Evolutionary conservation across 2,888 invertebrate species (phyloP), one percentile per base, ranked within the genome.

Genomic region (Frankliniella intonsa): DNA sequence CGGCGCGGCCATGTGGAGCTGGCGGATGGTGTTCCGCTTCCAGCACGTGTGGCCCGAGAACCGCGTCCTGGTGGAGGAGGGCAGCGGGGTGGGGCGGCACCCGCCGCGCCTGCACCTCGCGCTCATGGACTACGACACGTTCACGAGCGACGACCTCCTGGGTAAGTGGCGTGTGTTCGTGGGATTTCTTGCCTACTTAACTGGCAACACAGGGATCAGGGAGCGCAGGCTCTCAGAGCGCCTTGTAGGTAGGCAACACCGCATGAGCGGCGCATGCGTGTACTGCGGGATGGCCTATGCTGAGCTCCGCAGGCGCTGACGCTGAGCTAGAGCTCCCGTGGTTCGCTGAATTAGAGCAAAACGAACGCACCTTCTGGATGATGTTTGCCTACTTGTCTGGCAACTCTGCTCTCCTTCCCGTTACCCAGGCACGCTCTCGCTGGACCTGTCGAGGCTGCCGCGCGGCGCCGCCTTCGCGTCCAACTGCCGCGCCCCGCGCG

Each of bases 1-100:
- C 17, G 95, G 95, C 0, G 94, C 94, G 85, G 95, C 93, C 0
- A 93, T 92, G 87, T 96, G 97, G 88, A 97, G 97, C 88, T 97
- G 97, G 96, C 90, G 96, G 84, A 95, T 97, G 90, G 89, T 96
- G 83, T 97, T 95, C 86, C 90, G 91, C 17, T 92, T 97, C 84
- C 91, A 92, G 83, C 97, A 95, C 87, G 90, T 94, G 80, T 90
- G 91, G 81, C 91, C 93, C 0, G 95, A 95, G 87, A 22, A 76
- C 69, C 69, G 69, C 25, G 69, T 76, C 69, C 22, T 76, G 22
- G 25, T 25, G 69, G 69, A 76, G 25, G 69, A 12, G 69, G 9
- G 62, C 19, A 5, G 62, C 62, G 19, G 62, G 19, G 62, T 25
- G 69, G 69, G 69, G 10, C 69, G 69, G 7, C 69, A 76, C 79